These are phyloP conservation scores for Volucella zonaria DNA, from an alignment of 2,888 invertebrate genomes.

Conservation along the genomic window DNA sequence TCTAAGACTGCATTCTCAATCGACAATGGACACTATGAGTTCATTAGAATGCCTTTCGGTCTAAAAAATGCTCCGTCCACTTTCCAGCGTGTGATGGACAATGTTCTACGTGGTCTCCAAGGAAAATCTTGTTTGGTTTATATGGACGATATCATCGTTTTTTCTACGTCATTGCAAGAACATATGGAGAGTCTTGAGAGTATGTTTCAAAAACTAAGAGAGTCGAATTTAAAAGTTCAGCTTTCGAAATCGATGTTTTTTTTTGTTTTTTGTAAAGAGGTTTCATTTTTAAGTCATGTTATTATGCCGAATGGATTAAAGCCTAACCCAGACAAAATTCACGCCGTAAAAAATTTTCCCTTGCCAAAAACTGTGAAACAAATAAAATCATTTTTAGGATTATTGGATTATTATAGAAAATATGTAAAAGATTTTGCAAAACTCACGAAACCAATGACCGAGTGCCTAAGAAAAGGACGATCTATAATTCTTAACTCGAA, in stretches of 20 bases:
- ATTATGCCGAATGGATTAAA: constrained; percentile 15
- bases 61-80: constrained; percentile 28
- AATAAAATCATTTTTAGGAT: constrained; percentile 13
- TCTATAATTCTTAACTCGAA: too few species aligned
- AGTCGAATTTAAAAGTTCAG: too few species aligned
- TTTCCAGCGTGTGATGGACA: constrained; percentile 29
- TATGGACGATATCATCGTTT: constrained; percentile 23
- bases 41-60: constrained; percentile 17
- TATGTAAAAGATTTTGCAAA: constrained; percentile 26
- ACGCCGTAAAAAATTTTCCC: constrained; percentile 19
- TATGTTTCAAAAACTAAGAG: too few species aligned
- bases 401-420: constrained; percentile 22
- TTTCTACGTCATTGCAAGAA: constrained; percentile 21
- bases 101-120: constrained; percentile 9
- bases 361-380: constrained; percentile 12
- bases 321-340: constrained; percentile 15
- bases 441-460: too few species aligned
- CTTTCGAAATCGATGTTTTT: constrained; percentile 3
- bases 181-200: too few species aligned
- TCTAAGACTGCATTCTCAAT: not conserved
- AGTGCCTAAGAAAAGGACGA: too few species aligned
- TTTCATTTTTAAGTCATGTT: constrained; percentile 10
- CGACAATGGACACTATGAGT: constrained; percentile 36
- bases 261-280: constrained; percentile 47
- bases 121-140: constrained; percentile 21